A percentile compares a stretch with the other conserved stretches of the same genome.
Evolutionary conservation across 2,113 vertebrate species (phyloP).

Genomic region (Stigmatopora argus): DNA sequence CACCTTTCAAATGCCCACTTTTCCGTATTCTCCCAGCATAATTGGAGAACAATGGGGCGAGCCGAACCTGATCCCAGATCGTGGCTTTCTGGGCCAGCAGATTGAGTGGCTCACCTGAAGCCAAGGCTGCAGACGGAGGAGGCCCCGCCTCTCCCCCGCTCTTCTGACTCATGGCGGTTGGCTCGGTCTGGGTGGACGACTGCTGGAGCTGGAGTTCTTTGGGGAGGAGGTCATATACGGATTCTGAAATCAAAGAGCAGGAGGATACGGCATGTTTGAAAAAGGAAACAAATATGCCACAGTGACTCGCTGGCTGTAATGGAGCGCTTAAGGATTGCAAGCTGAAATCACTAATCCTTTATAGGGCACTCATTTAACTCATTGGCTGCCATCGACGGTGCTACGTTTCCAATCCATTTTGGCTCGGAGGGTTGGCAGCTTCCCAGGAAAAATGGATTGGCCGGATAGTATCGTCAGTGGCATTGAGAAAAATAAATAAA

Average conservation of each 20-base stretch:
- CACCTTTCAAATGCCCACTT: conserved; percentile 27
- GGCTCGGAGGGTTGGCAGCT: too few species aligned
- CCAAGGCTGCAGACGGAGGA: conserved; percentile 87
- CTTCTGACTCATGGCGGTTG: conserved; percentile 96
- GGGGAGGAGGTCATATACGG: conserved; percentile 99
- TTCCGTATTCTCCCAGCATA: conserved; percentile 21
- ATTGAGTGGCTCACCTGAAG: conserved; percentile 81
- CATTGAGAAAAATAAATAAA: too few species aligned
- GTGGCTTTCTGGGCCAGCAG: conserved; percentile 38
- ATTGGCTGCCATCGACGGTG: too few species aligned
- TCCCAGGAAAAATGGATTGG: too few species aligned
- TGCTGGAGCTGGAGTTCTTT: conserved; percentile 95
- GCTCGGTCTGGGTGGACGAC: conserved; percentile 80
- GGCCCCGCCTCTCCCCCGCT: conserved; percentile 94
- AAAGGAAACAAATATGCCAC: background rate
- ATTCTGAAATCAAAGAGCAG: conserved; percentile 74
- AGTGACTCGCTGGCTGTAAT: background rate
- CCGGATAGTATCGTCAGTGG: too few species aligned
- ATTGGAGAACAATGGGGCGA: conserved; percentile 26
- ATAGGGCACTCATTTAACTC: too few species aligned
- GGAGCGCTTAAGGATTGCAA: background rate
- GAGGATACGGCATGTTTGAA: conserved; percentile 15
- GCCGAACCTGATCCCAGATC: conserved; percentile 48
- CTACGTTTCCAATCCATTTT: too few species aligned
- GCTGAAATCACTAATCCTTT: too few species aligned